A percentile compares a stretch with the other conserved stretches of the same genome.
Evolutionary conservation across 2,797 vertebrate genomes (phyloP).

Genomic region (Tolypeutes matacus): DNA sequence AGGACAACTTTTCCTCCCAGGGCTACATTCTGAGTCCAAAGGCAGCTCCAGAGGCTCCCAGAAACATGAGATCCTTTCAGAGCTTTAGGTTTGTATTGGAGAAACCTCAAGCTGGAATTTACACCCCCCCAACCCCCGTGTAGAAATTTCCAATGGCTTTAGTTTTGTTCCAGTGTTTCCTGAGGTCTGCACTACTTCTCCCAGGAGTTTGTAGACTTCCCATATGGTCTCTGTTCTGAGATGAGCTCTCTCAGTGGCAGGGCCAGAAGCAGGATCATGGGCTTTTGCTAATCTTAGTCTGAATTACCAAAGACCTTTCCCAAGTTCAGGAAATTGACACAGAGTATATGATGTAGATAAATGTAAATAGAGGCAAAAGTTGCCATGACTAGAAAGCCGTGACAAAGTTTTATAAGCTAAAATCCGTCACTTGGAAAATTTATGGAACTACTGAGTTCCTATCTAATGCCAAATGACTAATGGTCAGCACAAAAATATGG

Average conservation of each 20-base stretch:
- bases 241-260: background rate
- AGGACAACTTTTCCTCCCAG: background rate
- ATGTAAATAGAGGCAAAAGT: conserved; percentile 39
- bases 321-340: conserved; percentile 40
- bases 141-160: background rate
- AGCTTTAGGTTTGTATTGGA: background rate
- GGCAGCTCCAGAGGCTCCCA: background rate
- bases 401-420: background rate
- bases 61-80: background rate
- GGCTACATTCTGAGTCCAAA: background rate
- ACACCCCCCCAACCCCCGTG: rapidly evolving
- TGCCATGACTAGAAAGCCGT: background rate
- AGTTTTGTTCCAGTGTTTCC: background rate
- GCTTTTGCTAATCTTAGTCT: conserved; percentile 59
- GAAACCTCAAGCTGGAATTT: background rate
- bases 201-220: background rate
- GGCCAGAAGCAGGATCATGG: background rate
- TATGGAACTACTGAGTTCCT: background rate
- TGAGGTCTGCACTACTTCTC: background rate
- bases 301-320: conserved; percentile 25
- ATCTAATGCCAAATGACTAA: background rate
- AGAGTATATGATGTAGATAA: conserved; percentile 48
- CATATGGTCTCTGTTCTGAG: background rate
- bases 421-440: background rate
- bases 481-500: background rate